These are phyloP conservation scores for Calcarius lapponicus DNA, from an alignment of 2,797 vertebrate species.

Conservation along the genomic window DNA sequence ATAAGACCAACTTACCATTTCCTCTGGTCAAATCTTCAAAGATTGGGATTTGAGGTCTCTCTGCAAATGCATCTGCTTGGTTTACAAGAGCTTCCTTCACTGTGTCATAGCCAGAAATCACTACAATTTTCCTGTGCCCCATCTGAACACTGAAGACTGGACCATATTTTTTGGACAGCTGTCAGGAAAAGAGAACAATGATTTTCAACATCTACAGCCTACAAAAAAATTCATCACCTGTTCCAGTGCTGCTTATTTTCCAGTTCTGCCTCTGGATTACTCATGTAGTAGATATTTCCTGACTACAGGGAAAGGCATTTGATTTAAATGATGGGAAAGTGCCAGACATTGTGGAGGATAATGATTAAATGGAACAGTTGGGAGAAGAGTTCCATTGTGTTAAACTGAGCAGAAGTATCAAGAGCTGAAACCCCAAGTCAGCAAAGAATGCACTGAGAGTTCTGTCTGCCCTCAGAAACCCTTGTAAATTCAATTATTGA, in stretches of 20 bases:
- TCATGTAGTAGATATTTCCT: background rate
- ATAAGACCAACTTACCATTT: conserved; percentile 50
- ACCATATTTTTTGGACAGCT: conserved; percentile 72
- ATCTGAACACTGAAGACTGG: conserved; percentile 72
- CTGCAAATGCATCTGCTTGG: conserved; percentile 69
- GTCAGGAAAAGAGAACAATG: background rate
- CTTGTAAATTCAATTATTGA: background rate
- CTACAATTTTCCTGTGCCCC: conserved; percentile 63
- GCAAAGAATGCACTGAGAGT: background rate
- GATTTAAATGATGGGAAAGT: background rate
- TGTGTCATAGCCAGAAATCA: conserved; percentile 71
- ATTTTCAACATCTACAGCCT: background rate
- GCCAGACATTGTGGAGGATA: background rate
- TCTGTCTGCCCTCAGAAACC: background rate
- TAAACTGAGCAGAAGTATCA: background rate
- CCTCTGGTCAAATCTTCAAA: conserved; percentile 59
- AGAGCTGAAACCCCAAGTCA: background rate
- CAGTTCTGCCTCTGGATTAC: background rate
- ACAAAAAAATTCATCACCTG: background rate
- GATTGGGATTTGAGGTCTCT: conserved; percentile 54
- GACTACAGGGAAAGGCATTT: background rate
- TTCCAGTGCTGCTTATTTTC: background rate
- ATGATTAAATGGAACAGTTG: background rate
- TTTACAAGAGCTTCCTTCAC: conserved; percentile 74
- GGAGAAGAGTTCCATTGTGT: background rate